phyloP scores from a whole-genome alignment of 2,113 vertebrate genomes.

The Craseonycteris thonglongyai region DNA sequence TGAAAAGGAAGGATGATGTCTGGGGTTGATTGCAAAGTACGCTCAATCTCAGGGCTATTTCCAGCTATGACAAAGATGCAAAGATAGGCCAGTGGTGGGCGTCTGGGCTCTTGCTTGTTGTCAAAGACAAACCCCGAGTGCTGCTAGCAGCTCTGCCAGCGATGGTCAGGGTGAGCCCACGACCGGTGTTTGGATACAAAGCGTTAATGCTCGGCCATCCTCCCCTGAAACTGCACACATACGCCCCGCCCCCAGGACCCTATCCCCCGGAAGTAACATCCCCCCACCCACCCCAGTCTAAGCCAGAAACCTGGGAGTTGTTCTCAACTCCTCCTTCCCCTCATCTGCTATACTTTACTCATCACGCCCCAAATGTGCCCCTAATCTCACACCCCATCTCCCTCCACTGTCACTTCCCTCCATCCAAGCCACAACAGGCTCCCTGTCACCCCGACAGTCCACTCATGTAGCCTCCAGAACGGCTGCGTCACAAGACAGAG shows the following conservation, averaged over 20 bases:
- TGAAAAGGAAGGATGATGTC: neutral
- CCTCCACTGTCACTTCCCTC: neutral
- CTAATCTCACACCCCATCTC: neutral
- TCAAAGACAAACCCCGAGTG: neutral
- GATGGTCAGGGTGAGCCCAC: neutral
- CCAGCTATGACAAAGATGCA: neutral
- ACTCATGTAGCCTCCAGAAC: neutral
- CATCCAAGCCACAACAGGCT: neutral
- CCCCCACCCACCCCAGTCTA: neutral
- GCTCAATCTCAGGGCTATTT: neutral
- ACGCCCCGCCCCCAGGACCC: neutral
- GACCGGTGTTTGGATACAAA: neutral
- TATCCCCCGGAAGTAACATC: neutral
- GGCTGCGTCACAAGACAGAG: rapidly evolving
- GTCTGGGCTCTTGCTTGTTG: neutral
- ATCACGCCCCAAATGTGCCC: neutral
- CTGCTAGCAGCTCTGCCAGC: neutral
- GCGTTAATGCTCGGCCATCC: rapidly evolving
- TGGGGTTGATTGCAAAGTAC: neutral
- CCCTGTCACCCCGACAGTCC: neutral
- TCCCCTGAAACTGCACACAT: neutral
- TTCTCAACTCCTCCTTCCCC: neutral
- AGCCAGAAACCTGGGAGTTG: neutral
- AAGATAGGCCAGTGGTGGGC: neutral
- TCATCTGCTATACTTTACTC: neutral